Conservation (phyloP, 2,797 vertebrate genomes). For the Ctenopoma kingsleyae region DNA sequence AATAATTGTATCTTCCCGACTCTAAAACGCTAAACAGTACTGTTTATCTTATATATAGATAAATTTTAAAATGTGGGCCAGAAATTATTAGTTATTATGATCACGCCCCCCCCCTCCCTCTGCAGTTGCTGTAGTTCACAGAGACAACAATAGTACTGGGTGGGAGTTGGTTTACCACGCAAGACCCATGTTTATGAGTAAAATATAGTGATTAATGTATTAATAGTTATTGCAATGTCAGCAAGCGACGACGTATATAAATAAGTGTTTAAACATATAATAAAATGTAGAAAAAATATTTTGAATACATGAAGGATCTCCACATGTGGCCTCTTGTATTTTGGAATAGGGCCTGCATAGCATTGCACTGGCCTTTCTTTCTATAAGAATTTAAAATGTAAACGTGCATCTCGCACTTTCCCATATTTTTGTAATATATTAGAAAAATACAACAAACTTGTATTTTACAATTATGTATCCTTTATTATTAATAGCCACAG, state of each 20-base stretch:
- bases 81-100: background rate
- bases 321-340: background rate
- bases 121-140: conserved; percentile 64
- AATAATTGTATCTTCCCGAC: background rate
- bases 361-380: background rate
- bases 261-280: background rate
- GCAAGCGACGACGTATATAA: background rate
- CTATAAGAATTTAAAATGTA: background rate
- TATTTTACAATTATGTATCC: no score
- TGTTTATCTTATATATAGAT: background rate
- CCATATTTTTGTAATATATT: no score
- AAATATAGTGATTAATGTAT: conserved; percentile 6
- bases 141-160: conserved; percentile 60
- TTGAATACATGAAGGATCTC: background rate
- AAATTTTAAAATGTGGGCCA: fast-evolving
- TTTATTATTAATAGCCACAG: no score
- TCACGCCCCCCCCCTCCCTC: conserved; percentile 23
- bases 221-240: conserved; percentile 1
- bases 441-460: no score
- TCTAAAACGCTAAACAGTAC: fast-evolving
- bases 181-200: conserved; percentile 23
- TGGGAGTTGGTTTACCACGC: conserved; percentile 51
- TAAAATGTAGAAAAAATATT: background rate
- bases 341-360: background rate
- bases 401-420: no score